Evolutionary conservation across 2,888 invertebrate species (phyloP).

Genomic region (Aspidiotus destructor): DNA sequence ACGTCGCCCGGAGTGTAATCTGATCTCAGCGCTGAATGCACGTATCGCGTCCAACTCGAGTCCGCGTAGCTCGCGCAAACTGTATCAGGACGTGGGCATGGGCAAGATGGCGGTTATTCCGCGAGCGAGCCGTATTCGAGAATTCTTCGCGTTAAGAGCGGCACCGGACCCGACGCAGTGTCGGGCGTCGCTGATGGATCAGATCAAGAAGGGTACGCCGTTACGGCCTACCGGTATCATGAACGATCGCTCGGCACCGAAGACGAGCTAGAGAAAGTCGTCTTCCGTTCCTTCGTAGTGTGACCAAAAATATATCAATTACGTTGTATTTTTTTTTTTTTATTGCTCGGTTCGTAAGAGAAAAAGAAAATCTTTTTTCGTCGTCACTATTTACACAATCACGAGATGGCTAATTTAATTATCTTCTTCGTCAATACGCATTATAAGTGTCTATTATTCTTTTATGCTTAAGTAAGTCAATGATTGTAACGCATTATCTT

Average conservation of each 20-base stretch:
- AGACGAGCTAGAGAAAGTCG: conserved; percentile 49
- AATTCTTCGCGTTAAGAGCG: conserved; percentile 48
- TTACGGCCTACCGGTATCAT: conserved; percentile 65
- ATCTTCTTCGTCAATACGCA: too few relatives aligned
- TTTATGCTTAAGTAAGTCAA: too few relatives aligned
- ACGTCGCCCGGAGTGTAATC: conserved; percentile 46
- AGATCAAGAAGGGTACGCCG: conserved; percentile 77
- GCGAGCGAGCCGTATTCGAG: conserved; percentile 57
- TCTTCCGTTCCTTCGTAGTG: too few relatives aligned
- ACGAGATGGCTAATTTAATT: too few relatives aligned
- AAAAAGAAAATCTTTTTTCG: too few relatives aligned
- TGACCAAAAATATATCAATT: too few relatives aligned
- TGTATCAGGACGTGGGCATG: conserved; percentile 43
- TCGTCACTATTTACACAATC: too few relatives aligned
- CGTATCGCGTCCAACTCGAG: conserved; percentile 54
- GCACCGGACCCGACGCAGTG: conserved; percentile 61
- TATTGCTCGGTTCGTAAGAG: too few relatives aligned
- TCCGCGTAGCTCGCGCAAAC: conserved; percentile 49
- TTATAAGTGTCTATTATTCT: too few relatives aligned
- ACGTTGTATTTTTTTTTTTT: too few relatives aligned
- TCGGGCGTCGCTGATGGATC: conserved; percentile 87
- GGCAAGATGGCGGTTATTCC: conserved; percentile 39
- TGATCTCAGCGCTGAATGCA: conserved; percentile 63
- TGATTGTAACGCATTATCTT: too few relatives aligned
- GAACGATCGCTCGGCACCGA: conserved; percentile 79